Evolutionary conservation across 2,113 vertebrate genomes (phyloP).

Genomic region (Sclerurus mexicanus): DNA sequence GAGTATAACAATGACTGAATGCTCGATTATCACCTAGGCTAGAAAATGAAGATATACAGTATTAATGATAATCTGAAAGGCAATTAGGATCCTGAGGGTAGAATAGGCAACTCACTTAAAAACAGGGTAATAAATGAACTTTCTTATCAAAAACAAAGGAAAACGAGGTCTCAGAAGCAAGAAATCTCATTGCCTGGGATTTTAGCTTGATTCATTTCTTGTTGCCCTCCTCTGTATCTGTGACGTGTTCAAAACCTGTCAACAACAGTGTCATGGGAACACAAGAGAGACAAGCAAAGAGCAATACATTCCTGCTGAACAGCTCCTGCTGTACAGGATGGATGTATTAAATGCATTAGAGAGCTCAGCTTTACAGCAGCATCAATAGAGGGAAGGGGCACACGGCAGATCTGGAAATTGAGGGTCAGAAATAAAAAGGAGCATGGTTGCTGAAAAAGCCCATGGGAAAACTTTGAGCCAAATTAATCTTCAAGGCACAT

Average conservation of each 20-base stretch:
- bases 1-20: constrained; percentile 70
- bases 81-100: constrained; percentile 58
- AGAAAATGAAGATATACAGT: constrained; percentile 58
- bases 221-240: background rate
- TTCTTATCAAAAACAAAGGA: background rate
- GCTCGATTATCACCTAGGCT: constrained; percentile 60
- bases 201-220: constrained; percentile 2
- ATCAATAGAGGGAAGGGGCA: background rate
- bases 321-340: background rate
- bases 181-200: background rate
- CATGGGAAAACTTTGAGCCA: background rate
- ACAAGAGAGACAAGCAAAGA: background rate
- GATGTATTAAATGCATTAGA: background rate
- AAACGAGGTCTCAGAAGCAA: background rate
- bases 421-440: background rate
- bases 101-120: constrained; percentile 6
- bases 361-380: constrained; percentile 6
- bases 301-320: background rate
- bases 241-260: background rate
- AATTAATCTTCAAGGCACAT: background rate
- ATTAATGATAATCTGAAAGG: constrained; percentile 64
- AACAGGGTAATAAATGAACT: background rate
- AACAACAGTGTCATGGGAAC: background rate
- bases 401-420: background rate
- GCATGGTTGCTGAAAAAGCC: background rate